Evolutionary conservation across 2,888 invertebrate species (phyloP), one percentile per base, ranked within the genome.

Genomic region (Drosophila pseudotalamancana): DNA sequence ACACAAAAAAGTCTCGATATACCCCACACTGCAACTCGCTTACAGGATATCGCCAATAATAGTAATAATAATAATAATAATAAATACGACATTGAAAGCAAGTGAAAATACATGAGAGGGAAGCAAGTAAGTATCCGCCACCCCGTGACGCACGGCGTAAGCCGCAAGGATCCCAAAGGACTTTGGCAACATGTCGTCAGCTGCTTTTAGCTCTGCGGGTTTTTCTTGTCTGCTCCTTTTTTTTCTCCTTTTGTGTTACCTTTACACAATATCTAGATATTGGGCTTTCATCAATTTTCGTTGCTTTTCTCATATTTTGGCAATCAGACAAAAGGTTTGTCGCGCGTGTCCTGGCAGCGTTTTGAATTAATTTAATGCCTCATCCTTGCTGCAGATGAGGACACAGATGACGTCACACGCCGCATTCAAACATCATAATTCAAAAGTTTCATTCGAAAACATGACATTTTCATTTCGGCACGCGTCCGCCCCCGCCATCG

Each of bases 341-440:
- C n/a, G 70, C 85, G 88, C 88, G 88, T 88, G 87, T 80, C 85
- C 75, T 66, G 72, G 69, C 87, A 82, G 73, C 80, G 76, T 85
- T 88, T 88, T 84, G 84, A 88, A 88, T 88, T 88, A 88, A 88
- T 88, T 88, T 84, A 75, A 79, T 85, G 81, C 75, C 77, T 55
- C 50, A 6, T 61, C 64, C 72, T 71, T 66, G 61, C 66, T 50
- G 62, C 76, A 70, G 72, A 65, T 45, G 73, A 70, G 53, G n/a
- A 12, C 18, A n/a, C 43, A 35, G 21, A 12, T 71, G 71, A 57
- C 49, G 71, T 65, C 60, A 63, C 51, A 23, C 56, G 54, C 72
- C 53, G 68, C 68, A 77, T 59, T 70, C 56, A 75, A 77, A 83
- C 80, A 85, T 77, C 84, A 85, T 88, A 87, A 88, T 88, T 87